A percentile compares a stretch with the other conserved stretches of the same genome.
phyloP scores from a whole-genome alignment of 2,888 invertebrate genomes.

The Leptinotarsa tumamoca region DNA sequence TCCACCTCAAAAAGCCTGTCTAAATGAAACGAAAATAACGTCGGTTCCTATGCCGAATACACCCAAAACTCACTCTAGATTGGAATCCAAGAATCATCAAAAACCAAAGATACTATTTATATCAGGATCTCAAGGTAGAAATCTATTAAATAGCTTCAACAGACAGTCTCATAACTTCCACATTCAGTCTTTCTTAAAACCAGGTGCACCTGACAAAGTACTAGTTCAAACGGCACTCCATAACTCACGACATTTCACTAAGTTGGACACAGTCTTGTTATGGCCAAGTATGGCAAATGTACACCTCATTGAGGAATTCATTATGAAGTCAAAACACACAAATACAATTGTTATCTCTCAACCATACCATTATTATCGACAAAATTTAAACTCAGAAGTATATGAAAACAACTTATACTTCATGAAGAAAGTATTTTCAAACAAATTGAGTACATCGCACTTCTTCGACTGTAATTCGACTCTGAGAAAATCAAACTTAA shows the following conservation, averaged over 20 bases:
- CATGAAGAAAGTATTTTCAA: too few relatives aligned
- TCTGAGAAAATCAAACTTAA: too few relatives aligned
- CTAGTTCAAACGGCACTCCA: not conserved
- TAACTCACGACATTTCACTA: too few relatives aligned
- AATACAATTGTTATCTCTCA: slow-evolving; percentile 1
- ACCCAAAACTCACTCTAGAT: too few relatives aligned
- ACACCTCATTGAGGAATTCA: not conserved
- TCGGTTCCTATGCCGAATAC: too few relatives aligned
- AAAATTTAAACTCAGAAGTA: too few relatives aligned
- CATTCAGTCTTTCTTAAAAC: not conserved
- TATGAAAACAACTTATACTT: too few relatives aligned
- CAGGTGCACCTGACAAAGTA: not conserved
- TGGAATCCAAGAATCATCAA: not conserved
- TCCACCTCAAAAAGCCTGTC: too few relatives aligned
- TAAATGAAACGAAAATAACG: too few relatives aligned
- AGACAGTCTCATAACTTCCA: not conserved
- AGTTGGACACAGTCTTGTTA: not conserved
- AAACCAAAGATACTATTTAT: slow-evolving; percentile 1
- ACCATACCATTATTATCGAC: not conserved
- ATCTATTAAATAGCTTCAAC: not conserved
- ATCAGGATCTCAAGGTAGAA: not conserved
- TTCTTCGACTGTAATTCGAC: too few relatives aligned
- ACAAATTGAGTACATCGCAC: too few relatives aligned
- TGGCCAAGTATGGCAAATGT: not conserved
- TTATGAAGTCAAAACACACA: not conserved